phyloP scores from a whole-genome alignment of 2,113 vertebrate species.

The Notothenia rossii region DNA sequence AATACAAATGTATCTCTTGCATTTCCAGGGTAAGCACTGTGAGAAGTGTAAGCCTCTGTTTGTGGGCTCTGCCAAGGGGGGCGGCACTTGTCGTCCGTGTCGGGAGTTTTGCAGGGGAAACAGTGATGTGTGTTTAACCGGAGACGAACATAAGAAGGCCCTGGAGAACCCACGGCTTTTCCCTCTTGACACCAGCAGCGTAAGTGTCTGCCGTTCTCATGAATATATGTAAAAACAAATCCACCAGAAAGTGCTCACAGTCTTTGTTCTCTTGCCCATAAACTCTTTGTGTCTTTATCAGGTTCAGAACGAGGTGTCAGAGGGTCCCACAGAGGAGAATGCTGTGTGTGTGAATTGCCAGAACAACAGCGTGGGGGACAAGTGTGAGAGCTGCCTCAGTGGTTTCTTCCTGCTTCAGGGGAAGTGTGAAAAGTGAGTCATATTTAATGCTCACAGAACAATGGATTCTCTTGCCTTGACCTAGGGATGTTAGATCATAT shows the following conservation, averaged over 20 bases:
- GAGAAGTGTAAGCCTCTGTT: slow-evolving; percentile 93
- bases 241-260: not conserved
- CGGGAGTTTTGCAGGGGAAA: slow-evolving; percentile 90
- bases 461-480: not conserved
- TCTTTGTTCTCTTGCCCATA: not conserved
- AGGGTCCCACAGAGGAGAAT: slow-evolving; percentile 90
- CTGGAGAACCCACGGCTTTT: slow-evolving; percentile 83
- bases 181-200: slow-evolving; percentile 84
- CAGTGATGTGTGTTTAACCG: slow-evolving; percentile 89
- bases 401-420: slow-evolving; percentile 92
- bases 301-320: slow-evolving; percentile 88
- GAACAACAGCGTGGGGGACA: slow-evolving; percentile 93
- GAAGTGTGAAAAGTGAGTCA: slow-evolving; percentile 91
- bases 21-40: slow-evolving; percentile 88
- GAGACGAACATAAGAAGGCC: slow-evolving; percentile 87
- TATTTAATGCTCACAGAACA: not conserved
- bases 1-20: not conserved
- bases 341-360: slow-evolving; percentile 92
- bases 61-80: slow-evolving; percentile 89
- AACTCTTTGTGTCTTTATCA: slow-evolving; percentile 54
- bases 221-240: not conserved
- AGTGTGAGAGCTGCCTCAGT: slow-evolving; percentile 91
- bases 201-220: slow-evolving; percentile 62
- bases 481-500: too few species aligned
- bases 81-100: slow-evolving; percentile 90